Evolutionary conservation across 2,113 vertebrate genomes (phyloP), one percentile per base, ranked within the genome.

Genomic region (Istiophorus platypterus): DNA sequence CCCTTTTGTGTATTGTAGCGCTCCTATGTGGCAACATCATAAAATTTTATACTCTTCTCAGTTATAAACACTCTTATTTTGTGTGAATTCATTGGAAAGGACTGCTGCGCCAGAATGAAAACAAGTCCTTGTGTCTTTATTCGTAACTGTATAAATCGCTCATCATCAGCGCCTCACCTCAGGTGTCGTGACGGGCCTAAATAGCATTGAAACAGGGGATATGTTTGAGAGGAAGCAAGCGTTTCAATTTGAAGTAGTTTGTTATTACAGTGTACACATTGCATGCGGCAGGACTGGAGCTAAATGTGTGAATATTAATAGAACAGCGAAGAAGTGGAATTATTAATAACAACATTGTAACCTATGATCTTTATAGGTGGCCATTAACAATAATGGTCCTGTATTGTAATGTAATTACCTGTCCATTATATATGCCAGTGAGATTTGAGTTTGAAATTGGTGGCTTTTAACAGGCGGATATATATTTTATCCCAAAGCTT

Each of bases 221-320:
- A 9, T 49, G 24, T 15, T 24, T 26, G 72, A 78, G 45, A 7
- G 51, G 37, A 9, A 31, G 56, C 20, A 42, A 0, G 7, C 63
- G 72, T 72, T 84, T 85, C 45, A 77, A 31, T 59, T n/a, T 81
- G 15, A 85, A 89, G 84, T 71, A 72, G 13, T 78, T 81, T 80
- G 64, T 88, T 71, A 47, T 80, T 68, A 15, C n/a, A n/a, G 7
- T 39, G 34, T 2, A 22, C 31, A 58, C 9, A 34, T 1, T 39
- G 14, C 18, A 80, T 14, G 11, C 24, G 71, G 61, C 52, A 27
- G 9, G 11, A 66, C 47, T 41, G 27, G 26, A 67, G 56, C 31
- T n/a, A n/a, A 75, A 49, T 52, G 29, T 22, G 3, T 18, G 12
- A 26, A 63, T 42, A 62, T 80, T 59, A 82, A 83, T 71, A 80